Evolutionary conservation across 2,113 vertebrate genomes (phyloP), one percentile per base, ranked within the genome.

Genomic region (Serranochromis macrocephalus): DNA sequence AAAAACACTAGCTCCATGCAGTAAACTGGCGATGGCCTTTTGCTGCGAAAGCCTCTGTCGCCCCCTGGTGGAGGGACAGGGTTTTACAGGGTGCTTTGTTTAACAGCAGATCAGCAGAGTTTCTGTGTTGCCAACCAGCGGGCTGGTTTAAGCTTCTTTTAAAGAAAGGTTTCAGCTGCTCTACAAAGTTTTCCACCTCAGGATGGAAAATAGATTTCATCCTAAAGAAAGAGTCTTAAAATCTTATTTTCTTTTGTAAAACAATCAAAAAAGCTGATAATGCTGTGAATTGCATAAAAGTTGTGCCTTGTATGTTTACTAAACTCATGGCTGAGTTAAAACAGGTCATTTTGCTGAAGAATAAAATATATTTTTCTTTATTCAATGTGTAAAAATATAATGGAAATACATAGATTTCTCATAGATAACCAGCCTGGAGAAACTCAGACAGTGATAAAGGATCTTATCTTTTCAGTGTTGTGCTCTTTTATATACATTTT

Each of bases 41-140:
- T 7, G 5, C 31, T 68, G 36, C 21, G 1, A 11, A 11, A 14
- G 54, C 63, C 49, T 91, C 2, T 83, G 90, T n/a, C 58, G 86
- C 92, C 92, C 94, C 92, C 94, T 94, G 88, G 91, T 93, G 95
- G 94, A 85, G 88, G 81, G 57, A n/a, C 42, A 1, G 6, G n/a
- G 42, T 5, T 31, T 6, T 51, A 14, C 38, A 57, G 21, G 21
- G 58, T 63, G 40, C 68, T 89, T 82, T 36, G 5, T 42, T 42
- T 24, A 71, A 42, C 66, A 68, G 66, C 68, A 45, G 9, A 45
- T 26, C 40, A 45, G n/a, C 19, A 40, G 19, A 5, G 71, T 49
- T 31, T 49, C 9, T n/a, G 14, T 16, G 33, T 78, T 38, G 10
- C 6, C 2, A 47, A 89, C 90, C 93, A 95, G 93, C 95, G 9